phyloP scores from a whole-genome alignment of 2,797 vertebrate species.

The Phaenicophaeus curvirostris region DNA sequence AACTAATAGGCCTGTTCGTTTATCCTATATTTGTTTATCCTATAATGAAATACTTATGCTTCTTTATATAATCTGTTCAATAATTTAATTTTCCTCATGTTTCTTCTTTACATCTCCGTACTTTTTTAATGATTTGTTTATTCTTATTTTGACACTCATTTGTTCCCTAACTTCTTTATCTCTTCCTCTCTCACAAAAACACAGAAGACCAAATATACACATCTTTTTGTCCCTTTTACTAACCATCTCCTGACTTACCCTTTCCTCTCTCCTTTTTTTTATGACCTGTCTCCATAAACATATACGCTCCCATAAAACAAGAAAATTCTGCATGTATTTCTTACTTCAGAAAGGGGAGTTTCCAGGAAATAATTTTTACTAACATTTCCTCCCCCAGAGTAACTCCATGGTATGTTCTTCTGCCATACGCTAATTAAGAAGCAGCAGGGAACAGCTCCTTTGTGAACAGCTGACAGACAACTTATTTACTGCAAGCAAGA shows the following conservation, averaged over 20 bases:
- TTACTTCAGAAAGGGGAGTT: neutral
- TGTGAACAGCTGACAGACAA: slow-evolving; percentile 11
- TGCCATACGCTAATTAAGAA: slow-evolving; percentile 32
- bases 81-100: neutral
- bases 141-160: neutral
- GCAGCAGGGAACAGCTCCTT: slow-evolving; percentile 17
- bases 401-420: neutral
- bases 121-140: neutral
- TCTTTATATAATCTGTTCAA: neutral
- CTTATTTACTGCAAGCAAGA: neutral
- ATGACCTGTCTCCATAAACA: neutral
- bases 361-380: slow-evolving; percentile 20
- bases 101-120: neutral
- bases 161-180: neutral
- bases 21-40: neutral
- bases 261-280: neutral
- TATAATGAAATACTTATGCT: neutral
- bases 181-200: neutral
- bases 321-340: neutral
- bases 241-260: neutral
- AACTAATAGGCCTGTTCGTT: neutral
- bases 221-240: neutral
- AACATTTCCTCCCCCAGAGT: neutral
- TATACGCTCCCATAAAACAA: neutral
- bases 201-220: neutral